Percentiles rank a stretch among this genome's conserved stretches.
Evolutionary conservation across 2,888 invertebrate genomes (phyloP).

Genomic region (Lasioglossum figueresi): DNA sequence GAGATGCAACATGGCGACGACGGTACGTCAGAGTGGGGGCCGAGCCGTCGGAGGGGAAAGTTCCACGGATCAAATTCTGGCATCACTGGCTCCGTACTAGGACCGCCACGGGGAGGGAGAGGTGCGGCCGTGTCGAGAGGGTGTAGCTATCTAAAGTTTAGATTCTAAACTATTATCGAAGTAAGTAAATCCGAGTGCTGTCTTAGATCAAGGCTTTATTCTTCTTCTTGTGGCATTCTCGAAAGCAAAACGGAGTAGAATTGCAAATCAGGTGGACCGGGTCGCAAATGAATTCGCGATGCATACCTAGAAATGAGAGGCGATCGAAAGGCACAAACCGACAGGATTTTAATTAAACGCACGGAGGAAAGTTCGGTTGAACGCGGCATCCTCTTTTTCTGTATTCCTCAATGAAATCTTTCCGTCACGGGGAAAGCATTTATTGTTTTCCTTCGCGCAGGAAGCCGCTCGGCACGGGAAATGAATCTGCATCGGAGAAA

Average conservation of each 20-base stretch:
- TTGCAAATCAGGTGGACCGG: neutral
- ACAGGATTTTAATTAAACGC: neutral
- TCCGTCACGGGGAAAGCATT: conserved; percentile 11
- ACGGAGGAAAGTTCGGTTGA: conserved; percentile 32
- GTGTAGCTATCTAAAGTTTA: too few relatives aligned
- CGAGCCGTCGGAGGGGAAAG: too few relatives aligned
- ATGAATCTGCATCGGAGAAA: conserved; percentile 60
- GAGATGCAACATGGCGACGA: too few relatives aligned
- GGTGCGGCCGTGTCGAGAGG: too few relatives aligned
- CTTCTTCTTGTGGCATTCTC: too few relatives aligned
- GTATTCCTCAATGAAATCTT: conserved; percentile 22
- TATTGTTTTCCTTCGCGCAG: conserved; percentile 52
- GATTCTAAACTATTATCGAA: too few relatives aligned
- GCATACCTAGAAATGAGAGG: neutral
- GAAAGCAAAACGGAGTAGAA: neutral
- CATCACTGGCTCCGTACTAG: too few relatives aligned
- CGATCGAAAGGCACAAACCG: neutral
- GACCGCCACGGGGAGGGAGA: too few relatives aligned
- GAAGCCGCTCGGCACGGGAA: conserved; percentile 49
- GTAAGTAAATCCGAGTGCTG: too few relatives aligned
- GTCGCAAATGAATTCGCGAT: neutral
- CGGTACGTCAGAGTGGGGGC: too few relatives aligned
- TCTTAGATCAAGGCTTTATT: too few relatives aligned
- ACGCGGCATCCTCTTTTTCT: conserved; percentile 7
- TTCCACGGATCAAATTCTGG: too few relatives aligned